A percentile compares a stretch with the other conserved stretches of the same genome.
Evolutionary conservation across 2,113 vertebrate species (phyloP).

Genomic region (Lutjanus erythropterus): DNA sequence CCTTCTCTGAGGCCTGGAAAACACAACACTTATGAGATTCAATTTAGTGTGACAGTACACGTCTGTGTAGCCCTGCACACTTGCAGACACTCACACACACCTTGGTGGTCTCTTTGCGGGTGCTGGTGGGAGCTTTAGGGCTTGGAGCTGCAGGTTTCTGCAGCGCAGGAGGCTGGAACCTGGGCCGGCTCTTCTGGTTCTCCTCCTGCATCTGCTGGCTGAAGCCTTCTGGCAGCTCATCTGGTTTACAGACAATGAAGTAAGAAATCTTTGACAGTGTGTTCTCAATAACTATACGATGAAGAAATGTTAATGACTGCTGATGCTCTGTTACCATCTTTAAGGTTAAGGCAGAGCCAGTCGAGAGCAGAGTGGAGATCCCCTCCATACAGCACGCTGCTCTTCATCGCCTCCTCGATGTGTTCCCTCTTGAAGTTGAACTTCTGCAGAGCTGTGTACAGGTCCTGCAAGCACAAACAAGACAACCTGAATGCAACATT

Average conservation of each 20-base stretch:
- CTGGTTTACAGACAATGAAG: conserved; percentile 73
- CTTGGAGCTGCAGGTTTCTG: conserved; percentile 47
- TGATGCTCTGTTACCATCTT: conserved; percentile 86
- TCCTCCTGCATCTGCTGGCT: conserved; percentile 95
- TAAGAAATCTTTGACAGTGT: neutral
- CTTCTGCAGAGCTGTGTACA: conserved; percentile 94
- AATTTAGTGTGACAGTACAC: neutral
- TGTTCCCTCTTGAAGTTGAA: conserved; percentile 95
- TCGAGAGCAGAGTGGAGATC: conserved; percentile 98
- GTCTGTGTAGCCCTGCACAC: neutral
- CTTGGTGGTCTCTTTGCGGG: conserved; percentile 77
- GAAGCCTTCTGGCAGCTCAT: conserved; percentile 96
- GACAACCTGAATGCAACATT: neutral
- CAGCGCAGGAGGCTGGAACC: conserved; percentile 84
- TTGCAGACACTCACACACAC: conserved; percentile 71
- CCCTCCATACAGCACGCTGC: conserved; percentile 93
- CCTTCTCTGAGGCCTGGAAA: conserved; percentile 75
- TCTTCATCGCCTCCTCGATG: conserved; percentile 98
- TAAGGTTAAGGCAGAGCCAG: conserved; percentile 98
- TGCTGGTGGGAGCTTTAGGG: conserved; percentile 66
- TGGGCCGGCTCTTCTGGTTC: conserved; percentile 88
- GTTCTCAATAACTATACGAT: neutral
- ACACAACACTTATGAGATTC: neutral
- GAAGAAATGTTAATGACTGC: neutral
- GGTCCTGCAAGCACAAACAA: conserved; percentile 84